phyloP scores from a whole-genome alignment of 2,888 invertebrate genomes.

The Allygus modestus region DNA sequence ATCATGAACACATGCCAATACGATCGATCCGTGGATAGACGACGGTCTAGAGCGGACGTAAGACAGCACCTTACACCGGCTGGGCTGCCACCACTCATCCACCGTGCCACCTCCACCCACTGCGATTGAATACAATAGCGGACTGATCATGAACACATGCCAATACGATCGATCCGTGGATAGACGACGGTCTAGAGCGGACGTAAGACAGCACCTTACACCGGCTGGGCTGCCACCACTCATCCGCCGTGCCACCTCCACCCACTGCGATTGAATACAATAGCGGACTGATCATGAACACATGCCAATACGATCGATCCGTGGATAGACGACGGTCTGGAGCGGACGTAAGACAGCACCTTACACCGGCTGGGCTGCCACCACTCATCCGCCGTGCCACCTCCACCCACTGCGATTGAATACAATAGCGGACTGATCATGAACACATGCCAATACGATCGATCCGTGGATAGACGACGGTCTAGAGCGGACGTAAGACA shows the following conservation, averaged over 20 bases:
- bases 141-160: neutral
- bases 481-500: constrained; percentile 9
- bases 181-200: neutral
- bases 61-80: constrained; percentile 17
- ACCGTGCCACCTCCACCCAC: neutral
- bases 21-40: no score
- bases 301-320: neutral
- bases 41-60: neutral
- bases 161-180: no score
- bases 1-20: no score
- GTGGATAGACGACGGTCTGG: neutral
- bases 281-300: no score
- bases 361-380: neutral
- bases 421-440: neutral
- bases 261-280: no score
- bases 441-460: no score
- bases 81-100: neutral
- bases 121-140: no score
- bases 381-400: neutral
- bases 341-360: neutral
- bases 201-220: constrained; percentile 9
- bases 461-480: neutral
- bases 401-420: neutral
- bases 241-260: no score
- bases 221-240: neutral